Evolutionary conservation across 2,113 vertebrate species (phyloP).

Genomic region (Sceloporus tristichus): DNA sequence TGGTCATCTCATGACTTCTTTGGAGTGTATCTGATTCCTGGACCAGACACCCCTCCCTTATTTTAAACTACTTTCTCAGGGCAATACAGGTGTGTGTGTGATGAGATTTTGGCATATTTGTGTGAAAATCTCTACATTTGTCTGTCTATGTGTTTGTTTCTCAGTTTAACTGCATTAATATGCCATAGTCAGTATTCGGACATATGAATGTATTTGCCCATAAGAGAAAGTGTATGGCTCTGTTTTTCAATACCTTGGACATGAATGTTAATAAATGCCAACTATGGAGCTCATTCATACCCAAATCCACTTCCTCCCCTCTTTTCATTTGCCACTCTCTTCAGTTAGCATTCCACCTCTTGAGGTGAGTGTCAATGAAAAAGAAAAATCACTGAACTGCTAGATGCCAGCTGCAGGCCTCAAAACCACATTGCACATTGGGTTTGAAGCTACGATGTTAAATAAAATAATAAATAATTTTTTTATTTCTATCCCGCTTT

Average conservation of each 20-base stretch:
- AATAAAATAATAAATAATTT: too few species aligned
- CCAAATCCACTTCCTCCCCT: neutral
- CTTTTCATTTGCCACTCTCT: neutral
- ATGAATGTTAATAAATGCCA: neutral
- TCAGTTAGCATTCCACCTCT: neutral
- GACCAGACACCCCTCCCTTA: too few species aligned
- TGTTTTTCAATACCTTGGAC: neutral
- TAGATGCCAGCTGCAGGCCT: too few species aligned
- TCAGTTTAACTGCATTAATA: neutral
- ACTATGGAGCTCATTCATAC: neutral
- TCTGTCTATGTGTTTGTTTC: neutral
- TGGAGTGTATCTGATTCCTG: too few species aligned
- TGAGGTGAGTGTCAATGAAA: neutral
- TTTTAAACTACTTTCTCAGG: too few species aligned
- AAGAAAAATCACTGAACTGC: neutral
- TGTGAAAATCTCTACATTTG: neutral
- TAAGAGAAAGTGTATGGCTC: neutral
- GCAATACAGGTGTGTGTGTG: too few species aligned
- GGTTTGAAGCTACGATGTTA: too few species aligned
- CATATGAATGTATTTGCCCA: neutral
- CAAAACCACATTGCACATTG: too few species aligned
- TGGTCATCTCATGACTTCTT: too few species aligned
- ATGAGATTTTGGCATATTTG: neutral
- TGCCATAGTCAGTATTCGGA: neutral
- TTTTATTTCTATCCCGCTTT: too few species aligned